Percentiles rank a stretch among this genome's conserved stretches.
phyloP scores from a whole-genome alignment of 1,140 invertebrate species.

The Drosophila mauritiana region DNA sequence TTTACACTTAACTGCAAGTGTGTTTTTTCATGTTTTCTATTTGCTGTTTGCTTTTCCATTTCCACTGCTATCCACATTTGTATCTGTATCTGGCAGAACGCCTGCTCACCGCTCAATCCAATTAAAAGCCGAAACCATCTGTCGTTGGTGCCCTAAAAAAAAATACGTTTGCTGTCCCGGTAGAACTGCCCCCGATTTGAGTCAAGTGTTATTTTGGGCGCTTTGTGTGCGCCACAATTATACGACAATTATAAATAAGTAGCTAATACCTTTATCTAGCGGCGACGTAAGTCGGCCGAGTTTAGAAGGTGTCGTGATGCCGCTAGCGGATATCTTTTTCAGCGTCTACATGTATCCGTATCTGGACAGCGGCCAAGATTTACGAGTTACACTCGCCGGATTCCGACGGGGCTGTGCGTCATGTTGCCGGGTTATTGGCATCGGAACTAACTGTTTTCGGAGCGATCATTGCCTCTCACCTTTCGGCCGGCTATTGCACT shows the following conservation, averaged over 20 bases:
- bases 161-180: slow-evolving; percentile 11
- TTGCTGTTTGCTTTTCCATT: slow-evolving; percentile 44
- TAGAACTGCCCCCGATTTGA: slow-evolving; percentile 60
- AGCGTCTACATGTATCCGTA: background rate
- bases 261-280: slow-evolving; percentile 44
- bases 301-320: slow-evolving; percentile 36
- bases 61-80: slow-evolving; percentile 11
- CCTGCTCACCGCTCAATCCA: slow-evolving; percentile 55
- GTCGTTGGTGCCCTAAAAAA: slow-evolving; percentile 46
- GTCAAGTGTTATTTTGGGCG: slow-evolving; percentile 69
- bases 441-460: slow-evolving; percentile 74
- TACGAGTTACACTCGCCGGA: slow-evolving; percentile 12
- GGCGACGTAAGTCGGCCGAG: slow-evolving; percentile 23
- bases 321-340: slow-evolving; percentile 20
- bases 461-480: slow-evolving; percentile 47
- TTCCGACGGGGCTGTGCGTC: slow-evolving; percentile 22
- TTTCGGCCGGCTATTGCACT: slow-evolving; percentile 51
- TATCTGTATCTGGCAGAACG: slow-evolving; percentile 33
- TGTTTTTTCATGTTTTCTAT: slow-evolving; percentile 10
- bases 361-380: slow-evolving; percentile 44
- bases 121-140: slow-evolving; percentile 55
- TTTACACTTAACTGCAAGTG: slow-evolving; percentile 13
- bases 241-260: slow-evolving; percentile 71
- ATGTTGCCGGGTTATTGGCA: slow-evolving; percentile 66
- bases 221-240: slow-evolving; percentile 47